phyloP scores from a whole-genome alignment of 2,888 invertebrate genomes.

The Lycophotia porphyrea region DNA sequence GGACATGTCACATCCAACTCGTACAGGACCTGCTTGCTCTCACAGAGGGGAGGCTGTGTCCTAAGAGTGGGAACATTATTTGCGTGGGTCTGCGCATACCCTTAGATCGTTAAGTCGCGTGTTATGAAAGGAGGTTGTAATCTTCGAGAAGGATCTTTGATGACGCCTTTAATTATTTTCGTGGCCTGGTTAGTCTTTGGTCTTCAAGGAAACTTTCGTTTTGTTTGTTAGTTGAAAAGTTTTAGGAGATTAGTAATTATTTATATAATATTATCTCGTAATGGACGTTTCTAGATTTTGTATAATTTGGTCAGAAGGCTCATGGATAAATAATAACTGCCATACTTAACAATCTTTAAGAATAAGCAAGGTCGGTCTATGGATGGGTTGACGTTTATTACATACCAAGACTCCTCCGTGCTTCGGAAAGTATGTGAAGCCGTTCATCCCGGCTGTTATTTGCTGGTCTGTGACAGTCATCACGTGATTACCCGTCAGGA shows the following conservation, averaged over 20 bases:
- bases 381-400: neutral
- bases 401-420: neutral
- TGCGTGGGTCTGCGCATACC: neutral
- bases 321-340: neutral
- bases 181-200: slow-evolving; percentile 38
- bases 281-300: neutral
- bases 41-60: no score
- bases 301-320: no score
- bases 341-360: neutral
- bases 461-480: neutral
- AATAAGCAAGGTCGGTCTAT: neutral
- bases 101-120: slow-evolving; percentile 48
- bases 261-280: slow-evolving; percentile 10
- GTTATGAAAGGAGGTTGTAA: slow-evolving; percentile 40
- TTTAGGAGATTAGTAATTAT: slow-evolving; percentile 33
- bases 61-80: neutral
- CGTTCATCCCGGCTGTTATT: neutral
- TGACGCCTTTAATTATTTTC: slow-evolving; percentile 50
- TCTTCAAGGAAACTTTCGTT: slow-evolving; percentile 38
- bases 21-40: no score
- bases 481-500: neutral
- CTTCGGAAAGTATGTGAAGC: neutral
- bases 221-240: slow-evolving; percentile 26
- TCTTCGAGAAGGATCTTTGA: slow-evolving; percentile 48
- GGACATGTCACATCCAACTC: no score